Conservation (phyloP, 2,113 vertebrate genomes). For the Gyps fulvus region DNA sequence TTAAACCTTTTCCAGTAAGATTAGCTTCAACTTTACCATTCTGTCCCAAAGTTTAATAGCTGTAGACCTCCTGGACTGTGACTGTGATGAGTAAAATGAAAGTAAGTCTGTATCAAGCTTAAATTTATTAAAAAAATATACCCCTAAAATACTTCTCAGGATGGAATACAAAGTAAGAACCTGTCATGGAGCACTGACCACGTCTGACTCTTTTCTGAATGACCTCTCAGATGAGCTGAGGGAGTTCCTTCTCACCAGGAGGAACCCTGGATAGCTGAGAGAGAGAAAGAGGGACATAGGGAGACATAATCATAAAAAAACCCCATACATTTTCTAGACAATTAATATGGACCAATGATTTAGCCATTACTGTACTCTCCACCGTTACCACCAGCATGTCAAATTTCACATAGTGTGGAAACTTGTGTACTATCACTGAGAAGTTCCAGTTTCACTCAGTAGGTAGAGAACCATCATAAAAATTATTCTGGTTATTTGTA, state of each 20-base stretch:
- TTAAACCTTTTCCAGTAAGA: neutral
- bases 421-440: neutral
- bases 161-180: neutral
- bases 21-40: neutral
- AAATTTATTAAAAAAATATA: neutral
- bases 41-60: neutral
- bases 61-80: neutral
- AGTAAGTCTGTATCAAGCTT: neutral
- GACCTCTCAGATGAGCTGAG: neutral
- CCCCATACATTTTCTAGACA: rapidly evolving
- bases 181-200: neutral
- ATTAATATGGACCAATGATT: neutral
- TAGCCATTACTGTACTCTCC: neutral
- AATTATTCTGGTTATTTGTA: neutral
- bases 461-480: neutral
- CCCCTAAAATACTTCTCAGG: neutral
- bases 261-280: neutral
- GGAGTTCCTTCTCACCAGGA: neutral
- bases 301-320: neutral
- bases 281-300: neutral
- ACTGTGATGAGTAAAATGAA: neutral
- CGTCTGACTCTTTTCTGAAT: neutral
- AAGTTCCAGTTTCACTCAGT: neutral
- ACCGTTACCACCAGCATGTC: neutral
- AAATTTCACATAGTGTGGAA: neutral